Evolutionary conservation across 64 coral and sea anemone genomes (phyloP).

Genomic region (Astreopora myriophthalma): DNA sequence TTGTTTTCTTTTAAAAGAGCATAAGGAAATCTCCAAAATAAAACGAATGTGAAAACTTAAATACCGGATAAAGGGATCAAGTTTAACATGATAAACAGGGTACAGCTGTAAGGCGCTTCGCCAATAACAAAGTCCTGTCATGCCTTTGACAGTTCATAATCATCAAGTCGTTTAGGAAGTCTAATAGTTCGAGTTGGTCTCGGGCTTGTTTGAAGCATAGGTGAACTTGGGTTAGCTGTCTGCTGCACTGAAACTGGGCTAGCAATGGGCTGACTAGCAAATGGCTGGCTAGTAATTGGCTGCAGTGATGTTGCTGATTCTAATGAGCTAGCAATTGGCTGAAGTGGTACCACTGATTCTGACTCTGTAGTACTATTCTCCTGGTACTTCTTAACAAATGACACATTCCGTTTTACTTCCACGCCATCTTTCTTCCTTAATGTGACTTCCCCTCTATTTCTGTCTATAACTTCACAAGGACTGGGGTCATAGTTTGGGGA

Average conservation of each 20-base stretch:
- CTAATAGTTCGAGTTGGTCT: conserved; percentile 18
- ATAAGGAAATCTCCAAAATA: not conserved
- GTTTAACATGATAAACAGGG: too few relatives aligned
- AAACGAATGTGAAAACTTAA: not conserved
- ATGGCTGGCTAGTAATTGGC: not conserved
- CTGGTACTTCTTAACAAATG: conserved; percentile 4
- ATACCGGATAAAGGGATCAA: not conserved
- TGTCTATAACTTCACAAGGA: not conserved
- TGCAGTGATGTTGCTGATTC: not conserved
- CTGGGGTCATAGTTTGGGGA: not conserved
- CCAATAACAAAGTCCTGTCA: not conserved
- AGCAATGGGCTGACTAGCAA: not conserved
- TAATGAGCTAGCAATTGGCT: not conserved
- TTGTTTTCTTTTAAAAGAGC: not conserved
- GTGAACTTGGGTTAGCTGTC: too few relatives aligned
- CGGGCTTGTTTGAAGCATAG: not conserved
- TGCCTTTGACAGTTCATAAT: not conserved
- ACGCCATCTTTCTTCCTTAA: not conserved
- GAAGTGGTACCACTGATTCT: not conserved
- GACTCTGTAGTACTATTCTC: not conserved
- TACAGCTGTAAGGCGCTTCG: not conserved
- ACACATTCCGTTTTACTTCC: not conserved
- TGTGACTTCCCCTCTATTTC: not conserved
- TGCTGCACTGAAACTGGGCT: not conserved
- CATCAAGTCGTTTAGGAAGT: not conserved